Conservation (phyloP, 2,113 vertebrate species). For the Takifugu bimaculatus region DNA sequence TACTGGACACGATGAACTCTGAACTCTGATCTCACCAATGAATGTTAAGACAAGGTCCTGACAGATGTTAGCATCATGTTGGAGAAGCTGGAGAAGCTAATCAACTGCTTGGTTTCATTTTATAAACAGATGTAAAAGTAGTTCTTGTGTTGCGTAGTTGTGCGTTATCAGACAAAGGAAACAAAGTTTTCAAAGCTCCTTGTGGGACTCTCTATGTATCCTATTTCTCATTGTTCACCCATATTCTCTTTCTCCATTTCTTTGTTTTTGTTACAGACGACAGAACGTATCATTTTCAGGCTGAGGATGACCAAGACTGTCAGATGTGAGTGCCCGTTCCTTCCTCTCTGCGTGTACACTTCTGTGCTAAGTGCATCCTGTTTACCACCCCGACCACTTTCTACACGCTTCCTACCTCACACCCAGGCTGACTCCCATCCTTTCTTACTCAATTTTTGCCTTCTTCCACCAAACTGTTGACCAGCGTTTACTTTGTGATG, state of each 20-base stretch:
- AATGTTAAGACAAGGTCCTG: no score
- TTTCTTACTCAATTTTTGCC: background rate
- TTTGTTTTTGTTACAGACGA: constrained; percentile 64
- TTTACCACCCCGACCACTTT: constrained; percentile 36
- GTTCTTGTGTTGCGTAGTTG: no score
- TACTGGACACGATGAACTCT: no score
- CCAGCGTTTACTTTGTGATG: background rate
- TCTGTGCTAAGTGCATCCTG: constrained; percentile 32
- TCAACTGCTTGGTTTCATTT: no score
- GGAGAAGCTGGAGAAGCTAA: no score
- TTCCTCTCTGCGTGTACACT: constrained; percentile 12
- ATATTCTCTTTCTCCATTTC: background rate
- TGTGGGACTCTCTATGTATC: background rate
- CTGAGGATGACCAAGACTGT: constrained; percentile 82
- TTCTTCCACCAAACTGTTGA: background rate
- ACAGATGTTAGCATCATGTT: no score
- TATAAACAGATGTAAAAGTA: no score
- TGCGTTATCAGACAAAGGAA: no score
- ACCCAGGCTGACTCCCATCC: constrained; percentile 19
- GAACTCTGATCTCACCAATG: no score
- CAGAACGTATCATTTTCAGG: constrained; percentile 82
- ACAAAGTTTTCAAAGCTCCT: background rate
- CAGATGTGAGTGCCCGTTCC: constrained; percentile 74
- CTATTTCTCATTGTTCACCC: background rate
- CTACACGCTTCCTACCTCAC: constrained; percentile 35